Evolutionary conservation across 2,113 vertebrate genomes (phyloP).

Genomic region (Equus quagga): DNA sequence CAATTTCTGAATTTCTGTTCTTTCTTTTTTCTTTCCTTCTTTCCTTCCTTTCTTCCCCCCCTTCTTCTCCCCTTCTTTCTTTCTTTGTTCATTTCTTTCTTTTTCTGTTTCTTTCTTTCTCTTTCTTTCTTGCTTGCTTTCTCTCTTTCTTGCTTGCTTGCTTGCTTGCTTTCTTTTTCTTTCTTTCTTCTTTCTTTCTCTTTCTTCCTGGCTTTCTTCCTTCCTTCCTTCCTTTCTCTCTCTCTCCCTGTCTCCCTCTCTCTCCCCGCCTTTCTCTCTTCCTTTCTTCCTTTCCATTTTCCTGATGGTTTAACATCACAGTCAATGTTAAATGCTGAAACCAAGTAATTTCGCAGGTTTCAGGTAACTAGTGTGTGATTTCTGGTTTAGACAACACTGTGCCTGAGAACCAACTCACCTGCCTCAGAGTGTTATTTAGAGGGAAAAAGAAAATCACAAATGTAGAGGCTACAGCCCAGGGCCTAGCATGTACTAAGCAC

Average conservation of each 20-base stretch:
- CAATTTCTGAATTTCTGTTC: not conserved
- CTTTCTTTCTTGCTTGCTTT: not conserved
- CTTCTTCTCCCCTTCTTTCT: not conserved
- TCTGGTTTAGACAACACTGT: not conserved
- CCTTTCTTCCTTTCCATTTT: not conserved
- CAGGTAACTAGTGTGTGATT: not conserved
- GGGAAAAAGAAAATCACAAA: not conserved
- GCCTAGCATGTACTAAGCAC: not conserved
- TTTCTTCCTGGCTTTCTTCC: not conserved
- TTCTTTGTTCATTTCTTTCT: too few species aligned
- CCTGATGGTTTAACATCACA: not conserved
- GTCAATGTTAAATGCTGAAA: not conserved
- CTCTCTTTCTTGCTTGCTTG: not conserved
- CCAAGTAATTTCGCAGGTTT: not conserved
- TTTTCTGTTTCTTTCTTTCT: too few species aligned
- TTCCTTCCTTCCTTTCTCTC: too few species aligned
- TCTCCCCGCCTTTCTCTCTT: too few species aligned
- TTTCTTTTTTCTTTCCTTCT: not conserved
- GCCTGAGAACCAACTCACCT: not conserved
- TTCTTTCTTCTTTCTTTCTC: too few species aligned
- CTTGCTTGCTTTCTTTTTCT: too few species aligned
- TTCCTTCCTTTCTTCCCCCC: too few species aligned
- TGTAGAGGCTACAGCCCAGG: not conserved
- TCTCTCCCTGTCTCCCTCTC: too few species aligned
- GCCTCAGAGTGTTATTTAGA: not conserved